Base-by-base conservation (phyloP, 2,888 invertebrate species). In the Rotaria macrura region DNA sequence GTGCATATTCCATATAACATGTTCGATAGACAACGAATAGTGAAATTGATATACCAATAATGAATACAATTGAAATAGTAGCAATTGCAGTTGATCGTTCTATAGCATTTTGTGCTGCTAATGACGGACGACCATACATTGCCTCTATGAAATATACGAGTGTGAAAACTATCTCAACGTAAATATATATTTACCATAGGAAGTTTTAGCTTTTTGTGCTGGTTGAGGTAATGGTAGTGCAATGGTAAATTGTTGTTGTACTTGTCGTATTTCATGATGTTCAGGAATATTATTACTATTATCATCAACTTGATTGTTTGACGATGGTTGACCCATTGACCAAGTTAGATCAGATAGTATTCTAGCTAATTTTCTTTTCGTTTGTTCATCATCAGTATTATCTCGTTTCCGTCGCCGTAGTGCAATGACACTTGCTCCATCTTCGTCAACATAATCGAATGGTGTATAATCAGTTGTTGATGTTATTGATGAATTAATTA, bases 21-120 rank as follows among this genome's bases (percentile, higher is more conserved):
- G 79, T 14, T 12, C 79, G 79, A 79, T 79, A 79, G 25, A 79
- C 79, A 43, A 79, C 79, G n/a, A 79, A 79, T 43, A 79, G 43
- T 23, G 43, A 43, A n/a, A 79, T n/a, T 12, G 79, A 79, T 43
- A 79, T 79, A 25, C 79, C 79, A 79, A 79, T 79, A 79, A 79
- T 79, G 43, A 79, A 79, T 43, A 79, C 43, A 79, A 79, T 79
- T 6, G 79, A 79, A 43, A 79, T 79, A 43, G 79, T 43, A 25
- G 79, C 79, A n/a, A 79, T 43, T 3, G 43, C 79, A 5, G 79
- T 79, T 12, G 43, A 43, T 79, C 79, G 79, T 79, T 79, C 79
- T 5, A 65, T 17, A 43, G n/a, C 43, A 43, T 43, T n/a, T 79
- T 79, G 79, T 2, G 43, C 9, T 25, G 34, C 2, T 43, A n/a